Evolutionary conservation across 2,797 vertebrate species (phyloP).

Genomic region (Chloroceryle amazona): DNA sequence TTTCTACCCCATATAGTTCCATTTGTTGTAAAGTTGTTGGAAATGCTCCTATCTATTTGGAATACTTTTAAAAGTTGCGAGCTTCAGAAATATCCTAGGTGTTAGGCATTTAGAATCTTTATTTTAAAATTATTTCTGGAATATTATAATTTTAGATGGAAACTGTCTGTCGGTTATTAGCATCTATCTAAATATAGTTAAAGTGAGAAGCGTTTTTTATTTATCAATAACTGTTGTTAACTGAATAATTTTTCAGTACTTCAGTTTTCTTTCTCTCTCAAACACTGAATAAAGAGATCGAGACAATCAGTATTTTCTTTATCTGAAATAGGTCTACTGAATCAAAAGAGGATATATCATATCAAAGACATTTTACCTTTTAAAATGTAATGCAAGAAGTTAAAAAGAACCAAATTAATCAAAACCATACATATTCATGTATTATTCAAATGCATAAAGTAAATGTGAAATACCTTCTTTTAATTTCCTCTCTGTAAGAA

Average conservation of each 20-base stretch:
- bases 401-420: neutral
- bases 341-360: neutral
- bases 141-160: neutral
- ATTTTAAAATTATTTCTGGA: neutral
- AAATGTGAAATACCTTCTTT: constrained; percentile 87
- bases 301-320: neutral
- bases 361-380: neutral
- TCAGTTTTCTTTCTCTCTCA: neutral
- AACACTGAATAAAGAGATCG: neutral
- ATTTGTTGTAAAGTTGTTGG: neutral
- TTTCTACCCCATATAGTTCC: neutral
- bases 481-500: constrained; percentile 86
- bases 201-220: neutral
- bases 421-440: neutral
- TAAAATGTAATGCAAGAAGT: neutral
- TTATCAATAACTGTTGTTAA: neutral
- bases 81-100: neutral
- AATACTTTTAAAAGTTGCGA: neutral
- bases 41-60: neutral
- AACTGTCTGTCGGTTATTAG: neutral
- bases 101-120: neutral
- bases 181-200: neutral
- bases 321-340: neutral
- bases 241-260: neutral
- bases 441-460: neutral